Conservation (phyloP, 2,113 vertebrate species). For the Hyperopisus bebe region DNA sequence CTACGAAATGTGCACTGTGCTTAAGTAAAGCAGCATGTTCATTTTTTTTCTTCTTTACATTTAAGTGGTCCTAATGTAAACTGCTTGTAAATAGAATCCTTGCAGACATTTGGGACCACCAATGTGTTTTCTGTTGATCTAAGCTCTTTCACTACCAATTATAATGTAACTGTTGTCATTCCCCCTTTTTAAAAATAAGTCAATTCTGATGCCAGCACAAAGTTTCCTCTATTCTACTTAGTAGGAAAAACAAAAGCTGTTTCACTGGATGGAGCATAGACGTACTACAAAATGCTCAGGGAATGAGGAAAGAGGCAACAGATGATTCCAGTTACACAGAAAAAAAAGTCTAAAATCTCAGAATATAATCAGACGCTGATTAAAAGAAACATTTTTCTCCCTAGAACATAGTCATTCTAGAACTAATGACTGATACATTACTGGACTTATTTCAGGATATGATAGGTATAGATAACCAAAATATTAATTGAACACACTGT, state of each 20-base stretch:
- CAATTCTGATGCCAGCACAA: conserved; percentile 40
- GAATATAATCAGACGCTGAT: neutral
- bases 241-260: conserved; percentile 30
- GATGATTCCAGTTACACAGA: conserved; percentile 14
- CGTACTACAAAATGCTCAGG: conserved; percentile 15
- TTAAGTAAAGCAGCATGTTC: conserved; percentile 23
- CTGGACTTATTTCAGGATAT: neutral
- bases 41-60: conserved; percentile 36
- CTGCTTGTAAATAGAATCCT: conserved; percentile 49
- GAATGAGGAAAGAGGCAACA: conserved; percentile 1
- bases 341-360: conserved; percentile 8
- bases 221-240: conserved; percentile 31
- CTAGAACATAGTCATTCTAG: neutral
- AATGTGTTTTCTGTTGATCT: conserved; percentile 42
- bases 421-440: neutral
- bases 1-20: conserved; percentile 23
- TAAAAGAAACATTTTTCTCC: neutral
- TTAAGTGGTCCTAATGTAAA: conserved; percentile 57
- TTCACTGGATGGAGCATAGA: conserved; percentile 23
- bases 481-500: neutral
- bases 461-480: neutral
- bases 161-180: conserved; percentile 43
- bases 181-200: conserved; percentile 36
- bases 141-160: conserved; percentile 52
- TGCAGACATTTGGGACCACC: conserved; percentile 53